These are phyloP conservation scores for Chymomyza fuscimana DNA, from an alignment of 2,888 invertebrate species.

Conservation along the genomic window DNA sequence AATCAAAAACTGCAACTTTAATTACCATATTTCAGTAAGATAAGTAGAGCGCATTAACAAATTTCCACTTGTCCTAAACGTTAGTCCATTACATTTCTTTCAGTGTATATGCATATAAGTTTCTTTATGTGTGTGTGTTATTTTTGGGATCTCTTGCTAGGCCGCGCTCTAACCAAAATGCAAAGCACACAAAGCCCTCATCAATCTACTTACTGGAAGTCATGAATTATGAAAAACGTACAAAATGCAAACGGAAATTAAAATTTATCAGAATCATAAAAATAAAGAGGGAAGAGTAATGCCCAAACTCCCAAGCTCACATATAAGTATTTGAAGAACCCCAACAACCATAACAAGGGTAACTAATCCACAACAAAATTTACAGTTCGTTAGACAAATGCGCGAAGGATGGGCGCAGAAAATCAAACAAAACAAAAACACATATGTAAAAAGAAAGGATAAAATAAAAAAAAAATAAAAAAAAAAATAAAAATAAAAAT, in stretches of 20 bases:
- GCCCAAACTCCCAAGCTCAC: background rate
- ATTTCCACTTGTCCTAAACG: no score
- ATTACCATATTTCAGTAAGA: no score
- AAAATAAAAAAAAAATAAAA: constrained; percentile 21
- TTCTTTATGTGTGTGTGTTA: constrained; percentile 6
- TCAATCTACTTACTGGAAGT: constrained; percentile 71
- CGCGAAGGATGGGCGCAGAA: constrained; percentile 40
- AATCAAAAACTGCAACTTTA: no score
- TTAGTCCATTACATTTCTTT: background rate
- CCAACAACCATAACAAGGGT: constrained; percentile 17
- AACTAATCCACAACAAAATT: constrained; percentile 50
- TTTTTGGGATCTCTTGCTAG: constrained; percentile 1
- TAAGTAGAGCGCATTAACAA: no score
- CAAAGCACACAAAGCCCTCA: constrained; percentile 54
- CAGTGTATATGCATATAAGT: constrained; percentile 12
- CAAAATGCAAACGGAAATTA: constrained; percentile 72
- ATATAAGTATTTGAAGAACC: background rate
- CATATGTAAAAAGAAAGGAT: constrained; percentile 12
- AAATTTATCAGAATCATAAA: constrained; percentile 58
- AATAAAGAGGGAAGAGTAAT: background rate
- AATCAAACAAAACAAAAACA: constrained; percentile 45
- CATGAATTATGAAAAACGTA: constrained; percentile 73
- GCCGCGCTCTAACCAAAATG: background rate
- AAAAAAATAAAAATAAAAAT: constrained; percentile 47
- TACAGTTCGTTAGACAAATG: constrained; percentile 72